These are phyloP conservation scores for Coecobrya sp. DNA, from an alignment of 2,888 invertebrate species.

Conservation along the genomic window DNA sequence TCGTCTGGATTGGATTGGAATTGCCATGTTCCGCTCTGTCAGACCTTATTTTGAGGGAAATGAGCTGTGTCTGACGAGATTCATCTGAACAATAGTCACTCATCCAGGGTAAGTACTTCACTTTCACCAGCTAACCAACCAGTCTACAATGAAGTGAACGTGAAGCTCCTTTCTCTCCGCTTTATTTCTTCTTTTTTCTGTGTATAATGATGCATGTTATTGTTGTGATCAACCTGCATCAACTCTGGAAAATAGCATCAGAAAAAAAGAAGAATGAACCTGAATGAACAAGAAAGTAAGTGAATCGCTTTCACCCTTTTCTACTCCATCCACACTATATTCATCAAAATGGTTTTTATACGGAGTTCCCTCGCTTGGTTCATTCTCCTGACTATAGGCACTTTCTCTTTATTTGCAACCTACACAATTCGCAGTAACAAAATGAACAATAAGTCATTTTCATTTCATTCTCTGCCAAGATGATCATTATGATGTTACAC, in stretches of 20 bases:
- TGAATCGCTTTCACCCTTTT: constrained; percentile 67
- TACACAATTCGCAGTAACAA: background rate
- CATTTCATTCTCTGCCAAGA: constrained; percentile 59
- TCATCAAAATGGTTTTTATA: background rate
- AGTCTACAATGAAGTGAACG: constrained; percentile 46
- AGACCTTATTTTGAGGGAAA: constrained; percentile 82
- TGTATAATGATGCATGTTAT: constrained; percentile 77
- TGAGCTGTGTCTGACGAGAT: constrained; percentile 82
- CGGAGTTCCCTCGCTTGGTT: background rate
- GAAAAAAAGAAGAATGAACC: background rate
- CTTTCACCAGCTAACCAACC: constrained; percentile 29
- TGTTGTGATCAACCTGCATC: constrained; percentile 69
- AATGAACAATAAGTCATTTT: constrained; percentile 61
- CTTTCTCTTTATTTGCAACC: background rate
- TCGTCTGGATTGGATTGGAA: constrained; percentile 52
- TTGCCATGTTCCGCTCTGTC: constrained; percentile 80
- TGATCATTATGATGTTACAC: no score
- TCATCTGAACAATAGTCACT: constrained; percentile 75
- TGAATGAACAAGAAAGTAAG: constrained; percentile 26
- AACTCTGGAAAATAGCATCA: constrained; percentile 5
- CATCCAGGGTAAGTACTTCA: constrained; percentile 51
- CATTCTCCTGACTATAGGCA: background rate
- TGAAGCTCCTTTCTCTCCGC: constrained; percentile 50
- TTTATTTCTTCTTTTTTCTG: no score
- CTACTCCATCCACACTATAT: background rate